These are phyloP conservation scores for Engystomops pustulosus DNA, from an alignment of 2,113 vertebrate genomes.

Conservation along the genomic window DNA sequence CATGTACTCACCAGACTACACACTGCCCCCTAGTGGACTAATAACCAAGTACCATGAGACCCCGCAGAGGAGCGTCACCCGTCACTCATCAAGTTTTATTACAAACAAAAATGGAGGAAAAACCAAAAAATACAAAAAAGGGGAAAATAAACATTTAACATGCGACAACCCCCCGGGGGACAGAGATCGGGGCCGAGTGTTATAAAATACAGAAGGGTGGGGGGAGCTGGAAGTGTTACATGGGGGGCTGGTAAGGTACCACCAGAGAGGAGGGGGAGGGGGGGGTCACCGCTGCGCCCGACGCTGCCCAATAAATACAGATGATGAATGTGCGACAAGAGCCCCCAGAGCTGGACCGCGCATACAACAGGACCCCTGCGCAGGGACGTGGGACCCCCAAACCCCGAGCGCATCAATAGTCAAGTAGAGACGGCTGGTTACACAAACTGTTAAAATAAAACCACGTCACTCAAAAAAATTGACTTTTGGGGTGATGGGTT, in stretches of 20 bases:
- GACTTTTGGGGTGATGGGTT: neutral
- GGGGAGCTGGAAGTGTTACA: neutral
- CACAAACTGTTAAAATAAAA: constrained; percentile 29
- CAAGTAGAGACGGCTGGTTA: neutral
- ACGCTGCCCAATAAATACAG: constrained; percentile 46
- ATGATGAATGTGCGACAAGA: too few relatives aligned
- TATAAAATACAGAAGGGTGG: neutral
- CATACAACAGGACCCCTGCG: too few relatives aligned
- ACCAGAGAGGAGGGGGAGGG: too few relatives aligned
- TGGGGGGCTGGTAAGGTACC: too few relatives aligned
- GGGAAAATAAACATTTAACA: neutral
- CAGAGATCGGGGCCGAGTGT: neutral
- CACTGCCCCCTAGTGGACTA: constrained; percentile 31
- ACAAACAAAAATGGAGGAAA: neutral
- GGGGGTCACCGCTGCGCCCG: too few relatives aligned
- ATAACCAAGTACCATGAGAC: neutral
- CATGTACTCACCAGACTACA: neutral
- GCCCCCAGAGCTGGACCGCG: too few relatives aligned
- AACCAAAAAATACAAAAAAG: neutral
- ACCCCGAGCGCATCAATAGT: too few relatives aligned
- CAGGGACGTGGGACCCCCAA: too few relatives aligned
- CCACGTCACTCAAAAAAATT: constrained; percentile 3
- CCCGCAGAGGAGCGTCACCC: neutral
- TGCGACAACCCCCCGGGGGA: neutral
- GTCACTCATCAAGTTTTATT: constrained; percentile 25